These are phyloP conservation scores for Apamea monoglypha DNA, from an alignment of 2,888 invertebrate species.

Conservation along the genomic window DNA sequence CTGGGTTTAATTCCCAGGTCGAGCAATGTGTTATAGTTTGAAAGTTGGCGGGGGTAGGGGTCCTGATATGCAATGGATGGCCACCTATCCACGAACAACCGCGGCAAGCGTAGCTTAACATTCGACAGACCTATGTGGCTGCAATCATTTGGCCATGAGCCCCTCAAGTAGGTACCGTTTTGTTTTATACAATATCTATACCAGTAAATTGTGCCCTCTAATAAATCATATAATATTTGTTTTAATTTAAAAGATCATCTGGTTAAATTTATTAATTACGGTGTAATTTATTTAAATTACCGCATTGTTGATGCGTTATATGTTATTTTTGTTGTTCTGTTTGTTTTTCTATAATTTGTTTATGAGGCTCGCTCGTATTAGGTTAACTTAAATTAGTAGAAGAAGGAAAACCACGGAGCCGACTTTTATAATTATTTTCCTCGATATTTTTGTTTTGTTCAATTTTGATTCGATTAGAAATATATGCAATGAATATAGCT, in stretches of 20 bases:
- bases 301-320: slow-evolving; percentile 71
- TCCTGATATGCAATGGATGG: no score
- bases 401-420: slow-evolving; percentile 69
- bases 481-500: no score
- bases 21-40: no score
- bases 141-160: no score
- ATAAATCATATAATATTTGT: slow-evolving; percentile 38
- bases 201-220: background rate
- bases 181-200: background rate
- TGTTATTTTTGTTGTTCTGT: slow-evolving; percentile 75
- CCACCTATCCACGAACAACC: no score
- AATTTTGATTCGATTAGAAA: background rate
- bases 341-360: slow-evolving; percentile 84
- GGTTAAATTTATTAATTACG: slow-evolving; percentile 56
- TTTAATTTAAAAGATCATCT: slow-evolving; percentile 48
- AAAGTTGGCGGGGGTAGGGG: no score
- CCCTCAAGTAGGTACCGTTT: no score
- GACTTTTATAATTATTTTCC: background rate
- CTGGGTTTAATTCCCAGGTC: no score
- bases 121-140: no score
- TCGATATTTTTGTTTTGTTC: background rate
- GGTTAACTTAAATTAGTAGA: slow-evolving; percentile 79
- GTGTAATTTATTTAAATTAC: slow-evolving; percentile 65
- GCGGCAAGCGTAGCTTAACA: no score
- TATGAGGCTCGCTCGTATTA: slow-evolving; percentile 73